Evolutionary conservation across 2,888 invertebrate species (phyloP), one percentile per base, ranked within the genome.

Genomic region (Pollenia amentaria): DNA sequence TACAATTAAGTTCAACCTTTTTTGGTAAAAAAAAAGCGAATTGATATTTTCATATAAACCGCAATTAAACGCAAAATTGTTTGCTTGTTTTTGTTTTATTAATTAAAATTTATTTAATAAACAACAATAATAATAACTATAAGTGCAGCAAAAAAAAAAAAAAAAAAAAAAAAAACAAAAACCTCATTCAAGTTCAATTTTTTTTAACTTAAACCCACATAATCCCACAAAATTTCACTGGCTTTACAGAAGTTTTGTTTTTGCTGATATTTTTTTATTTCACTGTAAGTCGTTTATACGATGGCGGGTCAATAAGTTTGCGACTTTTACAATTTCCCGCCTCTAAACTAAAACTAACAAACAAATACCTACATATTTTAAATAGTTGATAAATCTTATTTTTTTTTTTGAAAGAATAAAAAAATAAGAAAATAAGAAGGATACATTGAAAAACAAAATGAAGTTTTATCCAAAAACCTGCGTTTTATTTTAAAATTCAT

Each of bases 171-270:
- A 73, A 29, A 29, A 29, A 3, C 2, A 29, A 3, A 72, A 78
- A 38, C 48, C 38, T 62, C 60, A 77, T 60, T 84, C 73, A 78
- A 84, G 78, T 79, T 84, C 73, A 84, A 9, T 60, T 64, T 38
- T 57, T 60, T 64, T 40, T 16, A 55, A 16, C 67, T 69, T 48
- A 73, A 84, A 67, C 84, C 84, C 73, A 84, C 84, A 75, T 73
- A 73, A 75, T 65, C 67, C n/a, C 44, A 44, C 40, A 40, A 18
- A 82, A 82, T 76, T 82, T 76, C 69, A 70, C 76, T 82, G 48
- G 12, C 21, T 40, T 60, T 10, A n/a, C 7, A 48, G n/a, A 16
- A 51, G 16, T 51, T n/a, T 16, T 55, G 12, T 21, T 18, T 18
- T 21, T 53, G 18, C 18, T 55, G 4, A 14, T 57, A 8, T 29